These are phyloP conservation scores for Myotis vivesi DNA, from an alignment of 2,797 vertebrate species.

Conservation along the genomic window DNA sequence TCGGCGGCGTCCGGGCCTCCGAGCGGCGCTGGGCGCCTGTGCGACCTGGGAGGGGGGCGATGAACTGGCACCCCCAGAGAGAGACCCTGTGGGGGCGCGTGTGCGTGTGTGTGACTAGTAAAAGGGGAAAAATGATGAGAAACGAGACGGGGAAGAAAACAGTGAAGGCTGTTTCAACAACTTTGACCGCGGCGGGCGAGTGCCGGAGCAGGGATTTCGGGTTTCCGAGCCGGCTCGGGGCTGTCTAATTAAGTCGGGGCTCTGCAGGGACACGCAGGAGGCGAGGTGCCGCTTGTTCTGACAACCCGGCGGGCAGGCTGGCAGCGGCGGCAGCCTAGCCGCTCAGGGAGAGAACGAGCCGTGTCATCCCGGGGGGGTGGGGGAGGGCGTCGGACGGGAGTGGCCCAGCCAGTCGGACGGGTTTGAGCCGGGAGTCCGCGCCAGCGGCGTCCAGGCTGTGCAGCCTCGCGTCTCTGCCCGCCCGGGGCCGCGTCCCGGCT, in stretches of 20 bases:
- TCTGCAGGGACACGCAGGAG: constrained; percentile 79
- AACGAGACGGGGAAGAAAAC: background rate
- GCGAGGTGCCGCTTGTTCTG: constrained; percentile 82
- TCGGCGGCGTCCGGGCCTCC: background rate
- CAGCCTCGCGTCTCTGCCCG: constrained; percentile 74
- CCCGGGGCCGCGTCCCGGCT: constrained; percentile 66
- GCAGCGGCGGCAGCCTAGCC: constrained; percentile 42
- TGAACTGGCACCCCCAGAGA: background rate
- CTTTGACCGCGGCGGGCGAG: constrained; percentile 35
- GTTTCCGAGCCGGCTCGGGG: constrained; percentile 63
- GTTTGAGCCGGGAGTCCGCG: constrained; percentile 85
- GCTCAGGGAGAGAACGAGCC: constrained; percentile 54
- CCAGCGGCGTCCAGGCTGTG: constrained; percentile 81
- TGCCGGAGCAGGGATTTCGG: constrained; percentile 51
- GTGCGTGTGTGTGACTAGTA: background rate
- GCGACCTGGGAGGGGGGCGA: background rate
- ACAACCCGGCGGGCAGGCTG: constrained; percentile 74
- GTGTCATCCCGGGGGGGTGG: constrained; percentile 32
- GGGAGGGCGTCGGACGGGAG: constrained; percentile 83
- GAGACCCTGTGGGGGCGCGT: background rate
- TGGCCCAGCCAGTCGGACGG: constrained; percentile 92
- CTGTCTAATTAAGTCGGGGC: constrained; percentile 61
- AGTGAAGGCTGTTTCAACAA: constrained; percentile 16
- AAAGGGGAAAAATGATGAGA: background rate
- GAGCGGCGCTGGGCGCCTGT: background rate